Conservation (phyloP, 2,113 vertebrate species). For the Gavia stellata region DNA sequence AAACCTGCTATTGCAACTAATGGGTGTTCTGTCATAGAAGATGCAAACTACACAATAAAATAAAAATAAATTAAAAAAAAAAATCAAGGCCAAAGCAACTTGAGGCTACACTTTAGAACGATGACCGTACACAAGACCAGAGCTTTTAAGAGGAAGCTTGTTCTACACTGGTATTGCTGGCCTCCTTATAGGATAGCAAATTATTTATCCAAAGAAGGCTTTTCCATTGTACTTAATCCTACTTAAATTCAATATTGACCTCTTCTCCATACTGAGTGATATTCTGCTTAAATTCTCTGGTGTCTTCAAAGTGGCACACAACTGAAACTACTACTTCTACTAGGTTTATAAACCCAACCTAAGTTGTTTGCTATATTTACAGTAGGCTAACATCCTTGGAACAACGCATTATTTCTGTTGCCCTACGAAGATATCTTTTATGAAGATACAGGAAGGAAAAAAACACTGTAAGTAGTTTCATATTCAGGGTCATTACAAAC, state of each 20-base stretch:
- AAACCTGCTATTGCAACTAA: not conserved
- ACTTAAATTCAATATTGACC: not conserved
- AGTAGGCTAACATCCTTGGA: not conserved
- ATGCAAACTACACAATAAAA: not conserved
- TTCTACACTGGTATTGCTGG: not conserved
- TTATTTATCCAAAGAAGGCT: not conserved
- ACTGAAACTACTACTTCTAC: not conserved
- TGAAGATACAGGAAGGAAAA: not conserved
- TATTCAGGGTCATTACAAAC: not conserved
- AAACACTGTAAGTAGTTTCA: not conserved
- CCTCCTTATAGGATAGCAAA: not conserved
- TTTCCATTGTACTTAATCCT: not conserved
- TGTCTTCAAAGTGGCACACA: not conserved
- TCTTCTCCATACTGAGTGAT: not conserved
- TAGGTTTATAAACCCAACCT: not conserved
- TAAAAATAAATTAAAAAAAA: too few relatives aligned
- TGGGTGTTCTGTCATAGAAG: not conserved
- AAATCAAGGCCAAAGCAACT: not conserved
- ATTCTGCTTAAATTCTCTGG: not conserved
- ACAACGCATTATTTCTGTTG: not conserved
- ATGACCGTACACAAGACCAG: not conserved
- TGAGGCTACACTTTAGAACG: not conserved
- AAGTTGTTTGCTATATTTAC: not conserved
- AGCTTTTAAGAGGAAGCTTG: not conserved
- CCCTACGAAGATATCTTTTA: not conserved